Base-by-base conservation (phyloP, 2,797 vertebrate genomes). In the Pagetopsis macropterus region DNA sequence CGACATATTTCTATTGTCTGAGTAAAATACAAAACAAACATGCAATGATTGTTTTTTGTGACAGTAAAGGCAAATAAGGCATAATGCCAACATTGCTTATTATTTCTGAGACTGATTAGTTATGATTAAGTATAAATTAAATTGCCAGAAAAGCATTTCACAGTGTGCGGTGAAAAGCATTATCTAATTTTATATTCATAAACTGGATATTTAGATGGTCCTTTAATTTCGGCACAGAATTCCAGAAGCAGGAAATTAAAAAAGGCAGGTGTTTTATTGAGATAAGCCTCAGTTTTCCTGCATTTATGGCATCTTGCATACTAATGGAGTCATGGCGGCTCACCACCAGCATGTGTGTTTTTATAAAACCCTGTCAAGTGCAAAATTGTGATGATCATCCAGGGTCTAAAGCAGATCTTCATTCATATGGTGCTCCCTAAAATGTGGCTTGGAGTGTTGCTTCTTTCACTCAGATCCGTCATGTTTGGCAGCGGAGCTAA, bases 231-330 rank as follows among this genome's bases (percentile, higher is more conserved):
- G 72, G 23, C 17, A 5, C 33, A 58, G 44, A 81, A 82, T 80
- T 64, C 83, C 59, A 82, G 70, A 81, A 33, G 81, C 85, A 82
- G 84, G 83, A 88, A 92, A 93, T 90, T 86, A 84, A 89, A 89
- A 27, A 86, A 77, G 75, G 74, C 90, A 87, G 90, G 91, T 92
- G 91, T 88, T 85, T 72, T 84, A 78, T 58, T 79, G 83, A 89
- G 91, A 92, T 92, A 93, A 92, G 91, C 78, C 72, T 67, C 52
- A 0, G 17, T 88, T 76, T 70, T 55, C 63, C 23, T 73, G 70
- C 78, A 46, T 84, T 85, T 79, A 78, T 65, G 63, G 56, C 60
- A 84, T 82, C 60, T 65, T 50, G 64, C 67, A 88, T 91, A 74
- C 72, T 83, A 89, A 89, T 89, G 74, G 78, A 72, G 76, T 71